These are phyloP conservation scores for Novumbra hubbsi DNA, from an alignment of 2,797 vertebrate genomes.

Conservation along the genomic window DNA sequence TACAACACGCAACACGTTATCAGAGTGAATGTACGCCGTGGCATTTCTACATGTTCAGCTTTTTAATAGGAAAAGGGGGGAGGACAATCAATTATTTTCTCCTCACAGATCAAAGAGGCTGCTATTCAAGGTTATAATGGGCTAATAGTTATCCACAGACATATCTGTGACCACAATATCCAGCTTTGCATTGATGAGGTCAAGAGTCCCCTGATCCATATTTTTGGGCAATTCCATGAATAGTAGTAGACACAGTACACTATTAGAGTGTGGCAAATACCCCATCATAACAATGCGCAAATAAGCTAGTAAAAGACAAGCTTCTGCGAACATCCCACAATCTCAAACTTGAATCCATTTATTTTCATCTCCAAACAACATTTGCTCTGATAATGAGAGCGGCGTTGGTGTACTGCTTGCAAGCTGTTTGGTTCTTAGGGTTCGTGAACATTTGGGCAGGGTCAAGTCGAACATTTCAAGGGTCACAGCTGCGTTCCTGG, in stretches of 20 bases:
- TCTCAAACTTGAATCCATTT: not conserved
- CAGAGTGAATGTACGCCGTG: constrained; percentile 20
- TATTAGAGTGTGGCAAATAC: not conserved
- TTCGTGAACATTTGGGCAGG: not conserved
- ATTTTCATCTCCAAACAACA: not conserved
- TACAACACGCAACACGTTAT: not conserved
- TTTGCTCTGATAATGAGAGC: not conserved
- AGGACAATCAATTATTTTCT: not conserved
- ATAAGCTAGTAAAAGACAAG: not conserved
- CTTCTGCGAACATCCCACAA: no score
- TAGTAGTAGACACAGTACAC: not conserved
- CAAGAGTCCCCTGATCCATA: not conserved
- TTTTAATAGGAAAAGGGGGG: not conserved
- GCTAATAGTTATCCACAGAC: not conserved
- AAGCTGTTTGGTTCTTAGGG: not conserved
- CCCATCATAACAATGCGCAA: not conserved
- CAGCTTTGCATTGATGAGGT: not conserved
- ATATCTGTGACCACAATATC: not conserved
- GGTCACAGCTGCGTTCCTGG: not conserved
- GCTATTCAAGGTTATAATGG: not conserved
- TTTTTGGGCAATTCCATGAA: not conserved
- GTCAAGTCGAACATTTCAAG: not conserved
- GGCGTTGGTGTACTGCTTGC: not conserved
- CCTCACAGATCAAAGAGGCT: not conserved
- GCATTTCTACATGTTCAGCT: not conserved